A percentile compares a stretch with the other conserved stretches of the same genome.
phyloP scores from a whole-genome alignment of 2,888 invertebrate genomes.

The Parochlus steinenii region DNA sequence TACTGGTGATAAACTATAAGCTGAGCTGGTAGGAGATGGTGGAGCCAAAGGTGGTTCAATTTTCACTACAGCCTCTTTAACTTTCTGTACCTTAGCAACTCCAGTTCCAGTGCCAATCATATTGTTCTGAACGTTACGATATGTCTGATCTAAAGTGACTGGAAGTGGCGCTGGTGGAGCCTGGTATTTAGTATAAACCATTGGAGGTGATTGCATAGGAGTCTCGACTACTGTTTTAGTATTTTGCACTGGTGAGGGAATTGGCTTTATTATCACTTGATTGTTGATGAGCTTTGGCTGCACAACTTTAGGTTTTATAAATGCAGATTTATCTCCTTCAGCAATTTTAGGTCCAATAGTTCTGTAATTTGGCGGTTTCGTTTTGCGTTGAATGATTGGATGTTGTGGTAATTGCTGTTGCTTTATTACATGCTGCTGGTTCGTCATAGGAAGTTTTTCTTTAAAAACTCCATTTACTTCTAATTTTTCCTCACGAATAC shows the following conservation, averaged over 20 bases:
- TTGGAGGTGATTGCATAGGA: conserved; percentile 13
- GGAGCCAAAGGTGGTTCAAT: conserved; percentile 28
- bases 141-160: conserved; percentile 9
- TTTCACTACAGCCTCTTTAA: neutral
- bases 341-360: conserved; percentile 10
- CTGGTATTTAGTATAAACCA: too few species aligned
- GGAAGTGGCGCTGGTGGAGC: too few species aligned
- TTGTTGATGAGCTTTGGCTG: conserved; percentile 19
- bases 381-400: conserved; percentile 19
- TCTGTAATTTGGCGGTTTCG: conserved; percentile 9
- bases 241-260: too few species aligned
- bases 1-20: conserved; percentile 23
- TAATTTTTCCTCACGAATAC: neutral
- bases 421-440: neutral
- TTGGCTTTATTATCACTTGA: conserved; percentile 10
- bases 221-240: conserved; percentile 1
- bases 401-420: conserved; percentile 12
- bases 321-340: conserved; percentile 10
- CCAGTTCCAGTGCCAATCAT: conserved; percentile 3
- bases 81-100: conserved; percentile 1
- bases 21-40: conserved; percentile 39
- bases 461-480: neutral
- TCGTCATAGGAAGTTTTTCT: conserved; percentile 5
- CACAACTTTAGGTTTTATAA: conserved; percentile 19
- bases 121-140: conserved; percentile 10